Evolutionary conservation across 2,797 vertebrate species (phyloP), one percentile per base, ranked within the genome.

Genomic region (Tympanoctomys barrerae): DNA sequence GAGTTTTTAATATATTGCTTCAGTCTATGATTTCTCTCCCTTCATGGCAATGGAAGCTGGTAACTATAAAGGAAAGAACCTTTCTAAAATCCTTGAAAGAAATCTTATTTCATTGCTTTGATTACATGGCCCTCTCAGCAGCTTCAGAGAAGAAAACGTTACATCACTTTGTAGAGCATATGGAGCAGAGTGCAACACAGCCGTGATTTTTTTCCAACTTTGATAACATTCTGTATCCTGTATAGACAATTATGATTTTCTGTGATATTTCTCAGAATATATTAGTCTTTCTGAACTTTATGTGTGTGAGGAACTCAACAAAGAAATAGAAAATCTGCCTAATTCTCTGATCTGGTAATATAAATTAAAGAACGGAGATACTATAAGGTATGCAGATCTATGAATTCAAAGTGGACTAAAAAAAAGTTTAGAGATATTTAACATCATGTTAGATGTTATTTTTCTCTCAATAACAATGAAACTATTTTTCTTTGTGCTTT

Each of bases 241-340:
- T 61, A 16, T 14, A 62, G 49, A 91, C 16, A 96, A 46, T 94
- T 86, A 82, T 94, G 59, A 93, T 94, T 94, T 97, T 90, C 77
- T 89, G 6, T 75, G 33, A 79, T 21, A 90, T 95, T 2, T 62
- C 95, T 96, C 70, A 96, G 73, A 97, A 89, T 68, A 95, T 90
- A 46, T 59, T 90, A 61, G 46, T 89, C 31, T 96, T 75, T 94
- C 11, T 49, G 71, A 95, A 62, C 54, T 22, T 6, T 90, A 42
- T 42, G 42, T 42, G 46, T 80, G 6, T 9, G 12, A 42, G 19
- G 71, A 61, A 0, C 5, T 64, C 28, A 57, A 22, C 26, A 94
- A 73, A 86, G 52, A 5, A 86, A 81, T 5, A 94, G 33, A 95
- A 89, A 87, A 71, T 87, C 5, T 68, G 59, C 22, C 18, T 33